A percentile compares a stretch with the other conserved stretches of the same genome.
phyloP scores from a whole-genome alignment of 64 coral and sea anemone species.

The Pocillopora verrucosa region DNA sequence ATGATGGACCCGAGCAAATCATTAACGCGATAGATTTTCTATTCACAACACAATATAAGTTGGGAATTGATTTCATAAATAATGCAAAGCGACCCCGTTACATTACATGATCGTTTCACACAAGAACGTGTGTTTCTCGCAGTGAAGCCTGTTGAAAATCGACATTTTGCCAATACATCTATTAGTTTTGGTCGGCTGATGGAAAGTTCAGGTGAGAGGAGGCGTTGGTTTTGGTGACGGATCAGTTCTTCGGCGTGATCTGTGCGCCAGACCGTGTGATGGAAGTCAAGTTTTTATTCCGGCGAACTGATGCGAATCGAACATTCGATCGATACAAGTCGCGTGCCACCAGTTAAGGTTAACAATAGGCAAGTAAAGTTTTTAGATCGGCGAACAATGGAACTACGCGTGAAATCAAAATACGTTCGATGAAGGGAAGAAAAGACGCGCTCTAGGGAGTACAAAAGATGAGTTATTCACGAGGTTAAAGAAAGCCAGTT shows the following conservation, averaged over 20 bases:
- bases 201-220: background rate
- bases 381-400: background rate
- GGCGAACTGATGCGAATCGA: conserved; percentile 24
- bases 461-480: background rate
- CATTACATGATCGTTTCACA: conserved; percentile 59
- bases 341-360: conserved; percentile 8
- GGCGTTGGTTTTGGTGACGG: background rate
- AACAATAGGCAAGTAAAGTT: conserved; percentile 12
- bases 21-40: conserved; percentile 89
- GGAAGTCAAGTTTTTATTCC: background rate
- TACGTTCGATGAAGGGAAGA: background rate
- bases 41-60: conserved; percentile 63
- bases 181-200: background rate
- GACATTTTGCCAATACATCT: background rate
- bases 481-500: background rate
- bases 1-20: conserved; percentile 80
- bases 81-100: conserved; percentile 78
- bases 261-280: background rate
- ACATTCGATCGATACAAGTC: conserved; percentile 14
- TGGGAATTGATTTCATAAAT: conserved; percentile 90
- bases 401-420: background rate
- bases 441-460: background rate
- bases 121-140: background rate
- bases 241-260: background rate
- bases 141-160: background rate